Conservation (phyloP, 2,113 vertebrate genomes). For the Sinocyclocheilus anophthalmus region DNA sequence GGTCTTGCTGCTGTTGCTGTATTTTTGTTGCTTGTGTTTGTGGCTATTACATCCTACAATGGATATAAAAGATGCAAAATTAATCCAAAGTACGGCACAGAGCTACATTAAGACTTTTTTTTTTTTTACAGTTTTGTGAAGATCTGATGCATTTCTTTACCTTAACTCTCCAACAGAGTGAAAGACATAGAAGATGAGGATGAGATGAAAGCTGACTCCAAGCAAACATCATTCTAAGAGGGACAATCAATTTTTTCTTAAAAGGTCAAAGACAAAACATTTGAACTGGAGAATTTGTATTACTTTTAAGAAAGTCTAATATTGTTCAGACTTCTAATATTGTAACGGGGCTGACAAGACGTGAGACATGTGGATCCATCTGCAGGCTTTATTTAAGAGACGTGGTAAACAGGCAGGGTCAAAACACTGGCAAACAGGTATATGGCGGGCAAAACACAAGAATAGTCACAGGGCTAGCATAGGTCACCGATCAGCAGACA, state of each 20-base stretch:
- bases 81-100: slow-evolving; percentile 6
- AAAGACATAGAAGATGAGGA: neutral
- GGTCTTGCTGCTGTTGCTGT: slow-evolving; percentile 52
- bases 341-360: no score
- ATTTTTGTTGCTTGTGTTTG: slow-evolving; percentile 57
- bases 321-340: neutral
- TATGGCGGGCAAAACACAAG: no score
- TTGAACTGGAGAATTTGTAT: neutral
- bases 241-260: neutral
- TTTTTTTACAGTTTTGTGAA: neutral
- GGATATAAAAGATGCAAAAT: slow-evolving; percentile 40
- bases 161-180: slow-evolving; percentile 20
- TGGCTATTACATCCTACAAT: slow-evolving; percentile 40
- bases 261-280: neutral
- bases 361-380: no score
- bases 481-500: no score
- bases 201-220: neutral
- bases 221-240: slow-evolving; percentile 37
- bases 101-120: neutral
- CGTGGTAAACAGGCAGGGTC: no score
- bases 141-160: neutral
- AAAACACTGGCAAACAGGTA: no score
- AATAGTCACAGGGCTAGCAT: no score
- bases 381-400: no score
- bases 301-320: neutral